Conservation (phyloP, 2,888 invertebrate genomes). For the Lumbricus terrestris region DNA sequence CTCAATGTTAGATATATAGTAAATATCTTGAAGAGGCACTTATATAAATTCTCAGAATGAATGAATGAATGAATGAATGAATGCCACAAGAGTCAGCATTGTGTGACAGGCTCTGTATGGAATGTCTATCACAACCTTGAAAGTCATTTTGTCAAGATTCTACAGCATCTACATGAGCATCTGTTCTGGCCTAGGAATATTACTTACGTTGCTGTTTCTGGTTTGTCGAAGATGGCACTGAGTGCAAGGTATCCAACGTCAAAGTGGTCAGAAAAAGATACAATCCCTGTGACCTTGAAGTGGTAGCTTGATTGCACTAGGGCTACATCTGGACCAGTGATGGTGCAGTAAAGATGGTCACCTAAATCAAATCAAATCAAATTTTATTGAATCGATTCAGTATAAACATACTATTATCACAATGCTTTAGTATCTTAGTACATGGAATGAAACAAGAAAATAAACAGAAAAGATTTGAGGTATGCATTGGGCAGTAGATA, state of each 20-base stretch:
- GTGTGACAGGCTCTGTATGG: background rate
- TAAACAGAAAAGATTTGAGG: too few relatives aligned
- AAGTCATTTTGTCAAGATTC: too few relatives aligned
- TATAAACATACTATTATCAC: too few relatives aligned
- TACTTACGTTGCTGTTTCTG: background rate
- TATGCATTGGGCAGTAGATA: too few relatives aligned
- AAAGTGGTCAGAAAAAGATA: background rate
- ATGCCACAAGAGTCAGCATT: too few relatives aligned
- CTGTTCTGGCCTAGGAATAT: background rate
- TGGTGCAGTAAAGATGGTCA: background rate
- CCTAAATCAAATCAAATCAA: background rate
- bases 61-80: too few relatives aligned
- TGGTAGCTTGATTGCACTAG: background rate
- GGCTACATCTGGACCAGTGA: background rate
- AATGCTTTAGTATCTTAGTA: too few relatives aligned
- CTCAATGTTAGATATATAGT: too few relatives aligned
- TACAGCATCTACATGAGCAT: background rate
- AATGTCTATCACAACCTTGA: background rate
- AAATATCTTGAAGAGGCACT: too few relatives aligned
- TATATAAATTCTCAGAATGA: too few relatives aligned
- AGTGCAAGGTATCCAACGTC: background rate
- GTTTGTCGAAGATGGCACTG: background rate
- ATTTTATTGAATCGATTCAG: too few relatives aligned
- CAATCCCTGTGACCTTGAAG: conserved; percentile 3
- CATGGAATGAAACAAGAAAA: too few relatives aligned